Percentiles rank a stretch among this genome's conserved stretches.
Conservation (phyloP, 2,113 vertebrate species). For the Trinectes maculatus region DNA sequence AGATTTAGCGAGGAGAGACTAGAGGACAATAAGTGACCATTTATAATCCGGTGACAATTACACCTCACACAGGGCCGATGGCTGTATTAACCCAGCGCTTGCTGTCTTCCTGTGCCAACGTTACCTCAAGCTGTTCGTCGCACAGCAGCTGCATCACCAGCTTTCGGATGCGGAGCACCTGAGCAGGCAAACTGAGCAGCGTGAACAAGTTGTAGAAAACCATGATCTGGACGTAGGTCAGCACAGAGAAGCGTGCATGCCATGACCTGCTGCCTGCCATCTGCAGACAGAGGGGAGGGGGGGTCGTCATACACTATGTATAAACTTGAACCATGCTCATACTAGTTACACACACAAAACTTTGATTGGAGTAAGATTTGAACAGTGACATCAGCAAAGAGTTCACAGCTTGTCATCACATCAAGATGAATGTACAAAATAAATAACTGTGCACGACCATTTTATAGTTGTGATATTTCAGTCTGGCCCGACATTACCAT, state of each 20-base stretch:
- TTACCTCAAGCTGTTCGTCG: conserved; percentile 96
- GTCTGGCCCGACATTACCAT: not conserved
- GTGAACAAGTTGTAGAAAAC: conserved; percentile 99
- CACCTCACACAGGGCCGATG: conserved; percentile 2
- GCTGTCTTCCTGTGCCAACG: not conserved
- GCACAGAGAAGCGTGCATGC: conserved; percentile 93
- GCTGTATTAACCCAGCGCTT: conserved; percentile 22
- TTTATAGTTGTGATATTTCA: not conserved
- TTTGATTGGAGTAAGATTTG: no score
- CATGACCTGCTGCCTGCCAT: conserved; percentile 92
- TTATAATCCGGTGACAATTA: conserved; percentile 55
- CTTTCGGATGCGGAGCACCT: conserved; percentile 86
- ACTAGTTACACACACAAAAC: no score
- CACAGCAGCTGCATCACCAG: conserved; percentile 91
- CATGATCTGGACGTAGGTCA: conserved; percentile 97
- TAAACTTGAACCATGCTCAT: no score
- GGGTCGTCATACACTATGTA: no score
- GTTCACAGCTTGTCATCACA: no score
- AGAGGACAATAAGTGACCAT: conserved; percentile 50
- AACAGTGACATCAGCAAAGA: no score
- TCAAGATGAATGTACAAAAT: no score
- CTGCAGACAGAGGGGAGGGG: conserved; percentile 69
- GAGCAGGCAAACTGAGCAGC: conserved; percentile 87
- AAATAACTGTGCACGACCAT: no score
- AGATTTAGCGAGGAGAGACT: conserved; percentile 35